Base-by-base conservation (phyloP, 1,140 invertebrate genomes). In the Drosophila yakuba region DNA sequence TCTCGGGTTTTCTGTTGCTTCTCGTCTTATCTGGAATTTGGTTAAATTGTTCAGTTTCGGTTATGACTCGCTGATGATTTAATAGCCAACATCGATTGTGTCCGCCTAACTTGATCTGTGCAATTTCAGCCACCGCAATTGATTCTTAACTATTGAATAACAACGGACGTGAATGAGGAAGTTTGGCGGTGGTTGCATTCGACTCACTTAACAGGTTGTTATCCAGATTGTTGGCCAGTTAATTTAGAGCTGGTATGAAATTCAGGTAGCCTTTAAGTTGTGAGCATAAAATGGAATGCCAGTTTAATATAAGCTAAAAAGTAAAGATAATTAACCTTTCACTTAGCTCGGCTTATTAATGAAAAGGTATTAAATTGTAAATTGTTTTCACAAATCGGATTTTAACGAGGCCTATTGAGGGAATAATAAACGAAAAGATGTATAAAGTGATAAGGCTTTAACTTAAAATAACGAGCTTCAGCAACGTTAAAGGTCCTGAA, bases 1-100 rank as follows among this genome's bases (percentile, higher is more conserved):
- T 74, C 41, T 38, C 54, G 25, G 73, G 39, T 38, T 52, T 38
- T 38, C 38, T 47, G 7, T 47, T 63, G 47, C 62, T n/a, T 32
- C 61, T 28, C 47, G 54, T 75, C 66, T 80, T 81, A 91, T 83
- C 90, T 91, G 84, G 25, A 85, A 78, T 61, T 57, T 75, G 39
- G 44, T 68, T 59, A 80, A 83, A 77, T 78, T 61, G 55, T 55
- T 76, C 62, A 58, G 58, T 60, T 57, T 60, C 58, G 74, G 62
- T 78, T 74, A 81, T 60, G 82, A 56, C 63, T 78, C 38, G 47
- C 48, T 43, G 64, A 56, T 78, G 59, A 81, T 85, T 86, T 71
- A 85, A 84, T 84, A 64, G 41, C 43, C 12, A 48, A 73, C 25
- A 73, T 28, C 67, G 63, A 71, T 69, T 71, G 64, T 71, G 64